Evolutionary conservation across 2,113 vertebrate species (phyloP).

Genomic region (Podarcis raffonei): DNA sequence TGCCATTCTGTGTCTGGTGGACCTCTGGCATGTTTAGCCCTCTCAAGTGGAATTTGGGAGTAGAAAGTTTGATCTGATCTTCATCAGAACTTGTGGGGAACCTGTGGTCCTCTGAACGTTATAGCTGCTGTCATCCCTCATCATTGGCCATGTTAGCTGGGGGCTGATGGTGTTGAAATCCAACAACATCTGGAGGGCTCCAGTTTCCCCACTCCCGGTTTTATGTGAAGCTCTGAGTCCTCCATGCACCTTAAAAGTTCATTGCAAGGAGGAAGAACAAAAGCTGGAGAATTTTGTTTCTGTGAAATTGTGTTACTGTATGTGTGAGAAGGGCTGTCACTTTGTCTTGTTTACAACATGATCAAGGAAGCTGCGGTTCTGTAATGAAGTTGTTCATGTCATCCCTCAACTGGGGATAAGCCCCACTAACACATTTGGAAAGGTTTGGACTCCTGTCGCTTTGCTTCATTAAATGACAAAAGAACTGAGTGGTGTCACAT

Average conservation of each 20-base stretch:
- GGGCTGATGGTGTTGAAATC: no score
- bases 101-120: no score
- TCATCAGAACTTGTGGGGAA: no score
- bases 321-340: neutral
- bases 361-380: neutral
- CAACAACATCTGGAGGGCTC: no score
- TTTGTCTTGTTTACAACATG: neutral
- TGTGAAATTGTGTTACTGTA: neutral
- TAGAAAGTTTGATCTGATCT: no score
- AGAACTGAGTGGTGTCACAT: neutral
- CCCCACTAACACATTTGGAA: neutral
- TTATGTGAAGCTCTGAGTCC: neutral
- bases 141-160: no score
- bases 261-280: neutral
- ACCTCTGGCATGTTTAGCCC: no score
- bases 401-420: neutral
- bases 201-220: no score
- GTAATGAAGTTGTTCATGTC: neutral
- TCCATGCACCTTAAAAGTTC: conserved; percentile 15
- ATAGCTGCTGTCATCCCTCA: no score
- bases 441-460: neutral
- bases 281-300: neutral
- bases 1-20: no score
- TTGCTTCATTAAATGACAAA: conserved; percentile 25
- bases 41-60: no score